Base-by-base conservation (phyloP, 64 coral and sea anemone species). In the Catalaphyllia jardinei region DNA sequence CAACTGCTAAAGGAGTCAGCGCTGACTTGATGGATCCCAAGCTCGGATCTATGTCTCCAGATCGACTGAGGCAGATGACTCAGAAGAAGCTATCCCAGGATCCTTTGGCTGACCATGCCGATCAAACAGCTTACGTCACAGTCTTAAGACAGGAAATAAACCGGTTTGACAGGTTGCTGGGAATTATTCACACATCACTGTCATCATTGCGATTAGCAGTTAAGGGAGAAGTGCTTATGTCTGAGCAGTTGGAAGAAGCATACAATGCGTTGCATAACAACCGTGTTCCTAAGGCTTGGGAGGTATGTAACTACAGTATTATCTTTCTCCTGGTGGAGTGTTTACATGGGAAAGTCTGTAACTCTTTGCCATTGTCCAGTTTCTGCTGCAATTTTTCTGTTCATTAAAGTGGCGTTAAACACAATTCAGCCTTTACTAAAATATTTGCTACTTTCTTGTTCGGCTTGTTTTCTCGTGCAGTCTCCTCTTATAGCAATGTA, bases 191-290 rank as follows among this genome's bases (percentile, higher is more conserved):
- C 35, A 69, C 91, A 4, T 99, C 97, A 46, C 88, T 99, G 8
- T 85, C 74, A 24, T 77, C 90, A 31, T 75, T 99, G 1, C 91
- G 76, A 29, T 80, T 88, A 54, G 90, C 97, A 16, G 83, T 99
- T 14, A 89, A 95, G 73, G 97, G 97, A 51, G 57, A 89, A 50
- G 87, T 95, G 9, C 69, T 99, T 46, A 91, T 99, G 97, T 93
- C 97, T 2, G 91, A 90, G 31, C 78, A 89, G 12, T 54, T 99
- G 24, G 97, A 99, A 31, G 88, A 95, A 17, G 82, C 94, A 2
- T 99, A 93, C 62, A 90, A 95, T 31, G 88, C 97, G 57, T 90
- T 99, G 42, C 79, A 95, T 4, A 88, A 71, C 74, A 99, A 95
- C 59, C 77, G 85, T 54, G 91, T 99, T 16, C 97, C 97, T 17